Evolutionary conservation across 1,140 invertebrate species (phyloP).

Genomic region (Drosophila erecta): DNA sequence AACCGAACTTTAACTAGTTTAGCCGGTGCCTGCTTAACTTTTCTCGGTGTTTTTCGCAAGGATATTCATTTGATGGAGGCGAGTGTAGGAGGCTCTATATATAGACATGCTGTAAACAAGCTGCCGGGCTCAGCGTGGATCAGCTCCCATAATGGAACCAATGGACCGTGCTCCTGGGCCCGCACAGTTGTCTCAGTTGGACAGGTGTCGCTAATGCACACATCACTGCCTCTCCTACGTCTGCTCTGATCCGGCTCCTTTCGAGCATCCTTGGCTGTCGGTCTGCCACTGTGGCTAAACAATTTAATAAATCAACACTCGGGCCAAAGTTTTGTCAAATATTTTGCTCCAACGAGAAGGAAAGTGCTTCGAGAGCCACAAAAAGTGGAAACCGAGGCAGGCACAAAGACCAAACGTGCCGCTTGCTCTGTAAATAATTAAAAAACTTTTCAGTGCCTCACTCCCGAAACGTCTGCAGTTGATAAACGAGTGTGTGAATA

Average conservation of each 20-base stretch:
- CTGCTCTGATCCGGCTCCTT: background rate
- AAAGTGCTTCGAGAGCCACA: conserved; percentile 35
- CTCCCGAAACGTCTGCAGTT: conserved; percentile 19
- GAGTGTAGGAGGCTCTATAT: conserved; percentile 26
- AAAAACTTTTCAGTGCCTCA: conserved; percentile 41
- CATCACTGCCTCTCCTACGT: background rate
- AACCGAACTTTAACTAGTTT: conserved; percentile 36
- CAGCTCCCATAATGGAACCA: conserved; percentile 43
- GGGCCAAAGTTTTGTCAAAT: conserved; percentile 48
- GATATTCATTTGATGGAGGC: conserved; percentile 13
- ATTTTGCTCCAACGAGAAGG: conserved; percentile 42
- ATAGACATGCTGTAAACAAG: conserved; percentile 47
- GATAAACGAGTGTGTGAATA: conserved; percentile 52
- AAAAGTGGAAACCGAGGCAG: conserved; percentile 10
- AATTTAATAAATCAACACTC: conserved; percentile 54
- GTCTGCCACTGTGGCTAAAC: conserved; percentile 18
- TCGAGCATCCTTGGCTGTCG: conserved; percentile 15
- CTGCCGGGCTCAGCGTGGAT: conserved; percentile 36
- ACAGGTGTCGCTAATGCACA: conserved; percentile 44
- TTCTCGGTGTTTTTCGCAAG: conserved; percentile 13
- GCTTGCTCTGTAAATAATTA: conserved; percentile 49
- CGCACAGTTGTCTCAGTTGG: conserved; percentile 26
- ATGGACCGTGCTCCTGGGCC: conserved; percentile 38
- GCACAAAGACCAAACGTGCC: conserved; percentile 40
- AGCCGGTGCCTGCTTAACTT: conserved; percentile 11